Percentiles rank a stretch among this genome's conserved stretches.
Evolutionary conservation across 2,888 invertebrate species (phyloP).

Genomic region (Harpalus rubripes): DNA sequence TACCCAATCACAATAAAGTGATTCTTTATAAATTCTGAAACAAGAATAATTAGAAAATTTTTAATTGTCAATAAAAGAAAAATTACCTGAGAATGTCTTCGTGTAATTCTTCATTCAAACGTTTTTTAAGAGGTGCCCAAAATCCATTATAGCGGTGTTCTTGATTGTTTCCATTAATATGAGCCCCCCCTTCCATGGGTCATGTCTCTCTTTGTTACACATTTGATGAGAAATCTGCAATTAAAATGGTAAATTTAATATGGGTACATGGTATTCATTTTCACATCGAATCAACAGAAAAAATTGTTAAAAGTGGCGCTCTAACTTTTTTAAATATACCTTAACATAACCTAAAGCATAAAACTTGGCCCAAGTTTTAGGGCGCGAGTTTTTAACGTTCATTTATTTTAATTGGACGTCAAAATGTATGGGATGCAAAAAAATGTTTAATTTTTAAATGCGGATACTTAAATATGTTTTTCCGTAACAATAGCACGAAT

Average conservation of each 20-base stretch:
- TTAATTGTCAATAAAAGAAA: not conserved
- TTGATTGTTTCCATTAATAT: conserved; percentile 44
- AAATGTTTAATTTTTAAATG: no score
- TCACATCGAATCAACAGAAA: no score
- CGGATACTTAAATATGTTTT: no score
- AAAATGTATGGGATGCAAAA: no score
- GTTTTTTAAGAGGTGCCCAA: conserved; percentile 57
- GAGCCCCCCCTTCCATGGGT: conserved; percentile 58
- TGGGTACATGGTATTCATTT: no score
- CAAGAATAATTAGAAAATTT: not conserved
- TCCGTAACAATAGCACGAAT: no score
- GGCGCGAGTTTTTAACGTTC: no score
- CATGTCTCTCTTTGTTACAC: conserved; percentile 59
- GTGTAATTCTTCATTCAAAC: conserved; percentile 59
- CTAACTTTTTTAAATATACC: no score
- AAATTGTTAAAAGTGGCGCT: no score
- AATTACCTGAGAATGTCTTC: conserved; percentile 55
- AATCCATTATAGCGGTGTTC: conserved; percentile 39
- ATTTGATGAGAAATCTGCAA: conserved; percentile 61
- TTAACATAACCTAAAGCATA: no score
- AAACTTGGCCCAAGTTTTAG: no score
- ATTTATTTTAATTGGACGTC: no score
- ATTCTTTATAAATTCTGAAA: conserved; percentile 82
- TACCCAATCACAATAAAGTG: conserved; percentile 82
- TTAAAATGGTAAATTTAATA: not conserved